These are phyloP conservation scores for Blastobasis adustella DNA, from an alignment of 2,888 invertebrate species.

Conservation along the genomic window DNA sequence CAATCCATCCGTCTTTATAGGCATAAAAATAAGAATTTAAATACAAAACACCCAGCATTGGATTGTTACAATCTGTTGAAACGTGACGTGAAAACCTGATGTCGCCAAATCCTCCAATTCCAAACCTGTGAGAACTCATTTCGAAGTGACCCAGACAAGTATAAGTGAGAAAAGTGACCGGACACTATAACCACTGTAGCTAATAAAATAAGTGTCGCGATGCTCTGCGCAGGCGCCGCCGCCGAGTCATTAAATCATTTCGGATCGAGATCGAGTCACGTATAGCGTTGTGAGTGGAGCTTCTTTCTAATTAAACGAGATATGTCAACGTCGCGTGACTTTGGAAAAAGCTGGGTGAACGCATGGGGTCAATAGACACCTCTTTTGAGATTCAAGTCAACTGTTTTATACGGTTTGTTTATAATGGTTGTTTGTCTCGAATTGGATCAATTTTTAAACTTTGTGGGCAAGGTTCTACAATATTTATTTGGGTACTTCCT, in stretches of 20 bases:
- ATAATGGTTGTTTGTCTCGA: background rate
- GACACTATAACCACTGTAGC: background rate
- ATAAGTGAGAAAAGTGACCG: background rate
- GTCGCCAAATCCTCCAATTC: too few species aligned
- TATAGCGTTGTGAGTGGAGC: conserved; percentile 54
- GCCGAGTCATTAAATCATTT: conserved; percentile 46
- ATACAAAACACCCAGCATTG: too few species aligned
- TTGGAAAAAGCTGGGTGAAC: background rate
- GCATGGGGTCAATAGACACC: background rate
- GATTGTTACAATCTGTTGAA: too few species aligned
- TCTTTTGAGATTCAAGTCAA: too few species aligned
- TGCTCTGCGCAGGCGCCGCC: conserved; percentile 9
- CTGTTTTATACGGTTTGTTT: too few species aligned
- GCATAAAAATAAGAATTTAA: too few species aligned
- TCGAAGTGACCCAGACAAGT: too few species aligned
- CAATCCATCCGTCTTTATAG: too few species aligned
- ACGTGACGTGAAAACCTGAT: too few species aligned
- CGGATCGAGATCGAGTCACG: conserved; percentile 59
- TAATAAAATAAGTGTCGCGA: background rate
- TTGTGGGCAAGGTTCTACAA: background rate
- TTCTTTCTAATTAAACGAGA: conserved; percentile 67
- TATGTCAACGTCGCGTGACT: conserved; percentile 47
- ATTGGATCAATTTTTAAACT: background rate
- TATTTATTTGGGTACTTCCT: background rate
- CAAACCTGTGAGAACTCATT: too few species aligned